Base-by-base conservation (phyloP, 2,888 invertebrate species). In the Axea sp. region DNA sequence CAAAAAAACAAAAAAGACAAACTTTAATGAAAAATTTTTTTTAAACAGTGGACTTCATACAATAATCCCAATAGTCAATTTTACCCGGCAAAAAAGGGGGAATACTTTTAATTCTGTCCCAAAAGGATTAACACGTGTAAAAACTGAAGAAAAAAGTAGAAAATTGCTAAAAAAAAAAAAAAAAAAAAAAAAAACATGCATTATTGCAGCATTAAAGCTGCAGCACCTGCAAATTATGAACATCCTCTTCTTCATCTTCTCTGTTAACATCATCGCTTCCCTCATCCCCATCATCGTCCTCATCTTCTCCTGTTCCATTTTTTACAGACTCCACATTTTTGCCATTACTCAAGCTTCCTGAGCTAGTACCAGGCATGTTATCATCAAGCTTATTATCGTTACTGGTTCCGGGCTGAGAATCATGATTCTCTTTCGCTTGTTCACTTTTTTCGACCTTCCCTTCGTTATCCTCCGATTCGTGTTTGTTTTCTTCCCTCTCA, bases 191-290 rank as follows among this genome's bases (percentile, higher is more conserved):
- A 3, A 24, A 7, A 24, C 24, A 24, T 1, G 3, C 1, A 9
- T 9, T 30, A 7, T 11, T 9, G n/a, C n/a, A n/a, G n/a, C n/a
- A n/a, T n/a, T n/a, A n/a, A n/a, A n/a, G n/a, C n/a, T n/a, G n/a
- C n/a, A n/a, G n/a, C n/a, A 97, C 89, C 88, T 98, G 96, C 59
- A 98, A 89, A 83, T 93, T 94, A 87, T 88, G 45, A 87, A 90
- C 86, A 49, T 90, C 90, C 7, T 89, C 88, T 2, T 88, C 88
- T 1, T 86, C 87, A 2, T 88, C 86, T 53, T 87, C 88, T 26
- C 82, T 85, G 19, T 80, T 82, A 3, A 82, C 82, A 0, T 78
- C 82, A 0, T 57, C 64, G 15, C 85, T 83, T 7, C 4, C 19
- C 4, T 19, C 19, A 3, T 19, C 4, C 2, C 4, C 19, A 19